A percentile compares a stretch with the other conserved stretches of the same genome.
Conservation (phyloP, 2,888 invertebrate genomes). For the Drosophila birchii region DNA sequence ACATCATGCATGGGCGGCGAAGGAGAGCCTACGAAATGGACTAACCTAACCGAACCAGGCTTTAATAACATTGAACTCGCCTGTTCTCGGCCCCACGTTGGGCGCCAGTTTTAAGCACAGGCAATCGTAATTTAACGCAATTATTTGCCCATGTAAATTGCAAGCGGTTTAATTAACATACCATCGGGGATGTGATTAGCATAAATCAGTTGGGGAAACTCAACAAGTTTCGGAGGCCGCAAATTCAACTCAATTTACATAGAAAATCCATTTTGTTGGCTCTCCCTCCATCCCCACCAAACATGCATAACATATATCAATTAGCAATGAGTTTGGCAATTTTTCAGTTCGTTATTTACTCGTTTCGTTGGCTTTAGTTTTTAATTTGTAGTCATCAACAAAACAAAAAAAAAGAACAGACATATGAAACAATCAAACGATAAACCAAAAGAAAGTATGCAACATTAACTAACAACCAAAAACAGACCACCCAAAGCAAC, state of each 20-base stretch:
- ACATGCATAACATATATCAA: constrained; percentile 12
- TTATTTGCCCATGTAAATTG: constrained; percentile 47
- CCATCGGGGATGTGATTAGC: constrained; percentile 51
- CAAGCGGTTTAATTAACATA: constrained; percentile 47
- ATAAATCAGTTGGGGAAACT: constrained; percentile 59
- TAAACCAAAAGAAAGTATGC: constrained; percentile 78
- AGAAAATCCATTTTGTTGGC: constrained; percentile 53
- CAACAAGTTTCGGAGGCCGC: constrained; percentile 60
- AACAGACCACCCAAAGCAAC: constrained; percentile 64
- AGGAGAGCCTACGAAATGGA: constrained; percentile 53
- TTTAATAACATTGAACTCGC: background rate
- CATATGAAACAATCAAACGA: constrained; percentile 55
- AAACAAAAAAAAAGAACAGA: constrained; percentile 42
- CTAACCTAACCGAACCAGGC: background rate
- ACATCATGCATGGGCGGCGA: constrained; percentile 18
- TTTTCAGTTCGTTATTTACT: constrained; percentile 25
- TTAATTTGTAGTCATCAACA: constrained; percentile 66
- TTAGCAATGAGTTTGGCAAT: constrained; percentile 41
- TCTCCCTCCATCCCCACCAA: constrained; percentile 24
- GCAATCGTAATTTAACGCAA: constrained; percentile 40
- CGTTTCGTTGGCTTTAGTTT: constrained; percentile 43
- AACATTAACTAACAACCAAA: constrained; percentile 77
- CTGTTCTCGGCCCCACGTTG: constrained; percentile 3
- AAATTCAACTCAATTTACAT: constrained; percentile 38
- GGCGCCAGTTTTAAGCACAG: constrained; percentile 1